Percentiles rank a stretch among this genome's conserved stretches.
phyloP scores from a whole-genome alignment of 2,113 vertebrate genomes.

The Papio anubis region DNA sequence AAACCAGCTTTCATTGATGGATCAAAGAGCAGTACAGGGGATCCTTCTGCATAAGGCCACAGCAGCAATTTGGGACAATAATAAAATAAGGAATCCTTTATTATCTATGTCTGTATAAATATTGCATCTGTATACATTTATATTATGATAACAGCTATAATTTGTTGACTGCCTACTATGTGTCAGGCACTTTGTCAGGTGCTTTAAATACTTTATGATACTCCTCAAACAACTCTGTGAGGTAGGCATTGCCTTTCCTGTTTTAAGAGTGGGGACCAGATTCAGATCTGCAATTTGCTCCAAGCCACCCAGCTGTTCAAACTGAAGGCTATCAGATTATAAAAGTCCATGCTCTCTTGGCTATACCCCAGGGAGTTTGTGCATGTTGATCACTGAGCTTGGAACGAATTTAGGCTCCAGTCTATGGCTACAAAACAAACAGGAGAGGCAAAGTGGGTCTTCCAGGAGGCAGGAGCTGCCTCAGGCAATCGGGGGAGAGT shows the following conservation, averaged over 20 bases:
- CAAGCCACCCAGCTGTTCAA: constrained; percentile 12
- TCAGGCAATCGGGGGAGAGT: neutral
- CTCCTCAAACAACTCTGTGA: neutral
- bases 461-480: neutral
- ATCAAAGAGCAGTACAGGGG: neutral
- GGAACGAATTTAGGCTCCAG: neutral
- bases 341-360: neutral
- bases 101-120: neutral
- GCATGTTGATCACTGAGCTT: neutral
- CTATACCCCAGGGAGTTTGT: neutral
- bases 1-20: neutral
- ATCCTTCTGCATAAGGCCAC: neutral
- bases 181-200: neutral
- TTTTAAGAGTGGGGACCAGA: constrained; percentile 9
- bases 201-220: neutral
- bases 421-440: neutral
- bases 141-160: neutral
- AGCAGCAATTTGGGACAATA: neutral
- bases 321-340: neutral
- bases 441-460: neutral
- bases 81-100: neutral
- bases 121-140: neutral
- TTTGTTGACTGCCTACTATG: neutral
- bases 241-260: neutral
- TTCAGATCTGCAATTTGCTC: neutral